Evolutionary conservation across 37 sponge, comb jelly and placozoan species (phyloP).

Genomic region (Haliclona indistincta): DNA sequence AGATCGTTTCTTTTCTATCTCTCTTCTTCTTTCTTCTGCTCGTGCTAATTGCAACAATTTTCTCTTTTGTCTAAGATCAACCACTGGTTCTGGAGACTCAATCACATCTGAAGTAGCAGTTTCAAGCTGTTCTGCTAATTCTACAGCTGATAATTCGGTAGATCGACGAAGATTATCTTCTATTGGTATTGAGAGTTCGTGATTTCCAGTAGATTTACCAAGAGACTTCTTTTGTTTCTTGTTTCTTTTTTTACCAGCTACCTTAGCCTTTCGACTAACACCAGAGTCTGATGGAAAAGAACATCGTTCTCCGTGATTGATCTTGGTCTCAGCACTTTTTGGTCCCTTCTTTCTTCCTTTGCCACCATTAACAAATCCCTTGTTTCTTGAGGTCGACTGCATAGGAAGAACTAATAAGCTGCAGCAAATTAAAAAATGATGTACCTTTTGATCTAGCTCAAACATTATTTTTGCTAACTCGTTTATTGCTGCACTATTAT

Average conservation of each 20-base stretch:
- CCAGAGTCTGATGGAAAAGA: background rate
- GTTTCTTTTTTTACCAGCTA: background rate
- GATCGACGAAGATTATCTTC: background rate
- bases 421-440: too few species aligned
- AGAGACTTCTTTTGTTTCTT: background rate
- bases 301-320: background rate
- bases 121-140: background rate
- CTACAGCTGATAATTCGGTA: background rate
- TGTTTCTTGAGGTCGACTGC: too few species aligned
- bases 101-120: background rate
- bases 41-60: background rate
- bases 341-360: background rate
- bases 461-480: too few species aligned
- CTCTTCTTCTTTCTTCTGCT: slow-evolving; percentile 23
- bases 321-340: slow-evolving; percentile 3
- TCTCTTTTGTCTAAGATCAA: background rate
- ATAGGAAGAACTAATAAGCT: too few species aligned
- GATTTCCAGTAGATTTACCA: background rate
- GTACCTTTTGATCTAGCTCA: too few species aligned
- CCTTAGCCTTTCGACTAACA: background rate
- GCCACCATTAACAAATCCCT: too few species aligned
- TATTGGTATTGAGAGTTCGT: background rate
- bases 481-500: too few species aligned
- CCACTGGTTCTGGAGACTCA: background rate
- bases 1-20: slow-evolving; percentile 31